These are phyloP conservation scores for Macrosiphum euphorbiae DNA, from an alignment of 2,888 invertebrate genomes.

Conservation along the genomic window DNA sequence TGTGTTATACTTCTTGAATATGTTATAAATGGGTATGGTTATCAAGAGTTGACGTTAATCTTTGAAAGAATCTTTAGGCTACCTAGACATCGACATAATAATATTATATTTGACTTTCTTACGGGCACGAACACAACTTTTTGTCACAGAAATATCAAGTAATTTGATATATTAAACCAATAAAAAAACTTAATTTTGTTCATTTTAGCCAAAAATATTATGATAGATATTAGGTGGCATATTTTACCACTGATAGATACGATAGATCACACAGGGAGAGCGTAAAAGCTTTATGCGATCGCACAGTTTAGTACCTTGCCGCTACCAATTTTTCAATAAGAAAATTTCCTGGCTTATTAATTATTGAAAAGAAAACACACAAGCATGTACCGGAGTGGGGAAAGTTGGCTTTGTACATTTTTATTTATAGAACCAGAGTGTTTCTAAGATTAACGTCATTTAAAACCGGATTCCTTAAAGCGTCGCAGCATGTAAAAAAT, in stretches of 20 bases:
- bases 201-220: not conserved
- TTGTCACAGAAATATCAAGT: not conserved
- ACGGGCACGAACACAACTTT: not conserved
- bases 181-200: not conserved
- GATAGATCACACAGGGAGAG: not conserved
- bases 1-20: not conserved
- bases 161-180: not conserved
- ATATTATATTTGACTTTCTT: not conserved
- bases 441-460: constrained; percentile 23
- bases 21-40: not conserved
- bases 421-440: constrained; percentile 24
- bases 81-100: not conserved
- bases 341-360: not conserved
- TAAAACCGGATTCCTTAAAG: constrained; percentile 38
- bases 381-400: not conserved
- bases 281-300: too few species aligned
- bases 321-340: not conserved
- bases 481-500: not conserved
- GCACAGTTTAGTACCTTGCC: not conserved
- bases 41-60: not conserved
- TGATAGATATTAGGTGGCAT: not conserved
- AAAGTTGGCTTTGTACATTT: not conserved
- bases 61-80: not conserved
- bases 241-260: not conserved
- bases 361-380: not conserved